Base-by-base conservation (phyloP, 2,113 vertebrate species). In the Catharus bicknelli region DNA sequence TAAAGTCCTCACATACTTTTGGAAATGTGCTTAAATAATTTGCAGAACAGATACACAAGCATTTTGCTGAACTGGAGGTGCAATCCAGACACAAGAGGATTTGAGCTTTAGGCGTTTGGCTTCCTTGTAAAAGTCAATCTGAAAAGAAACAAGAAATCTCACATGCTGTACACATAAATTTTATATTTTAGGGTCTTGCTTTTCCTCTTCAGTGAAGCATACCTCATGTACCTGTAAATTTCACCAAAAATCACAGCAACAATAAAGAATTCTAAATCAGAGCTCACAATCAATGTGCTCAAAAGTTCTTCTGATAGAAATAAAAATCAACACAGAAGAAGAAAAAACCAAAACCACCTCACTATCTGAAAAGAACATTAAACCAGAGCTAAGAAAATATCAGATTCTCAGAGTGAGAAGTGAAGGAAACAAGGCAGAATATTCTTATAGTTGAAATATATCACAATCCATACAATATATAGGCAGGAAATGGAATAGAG, bases 121-220 rank as follows among this genome's bases (percentile, higher is more conserved):
- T 90, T 90, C 36, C 79, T 76, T 85, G 16, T 63, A 73, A 61
- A 93, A 93, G 45, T 64, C 62, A 59, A 7, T 50, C 8, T 66
- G 38, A 66, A 84, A 93, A 79, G 45, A 77, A 89, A 75, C 5
- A 30, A 81, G 57, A 75, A 80, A 76, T 63, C 38, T 50, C 34
- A 53, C n/a, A 50, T 0, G 2, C 9, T 53, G 17, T 21, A 48
- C 8, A 19, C 2, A 8, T 20, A 40, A 34, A 54, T 55, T 38
- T 84, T 86, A 18, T 66, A 66, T 54, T 42, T 85, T 64, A 85
- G 27, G 7, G 30, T 64, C 27, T 66, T 77, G 18, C 10, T 80
- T 94, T 77, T 59, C 64, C 17, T 62, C 20, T 72, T 50, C 22
- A 63, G 23, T 45, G 59, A 78, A 55, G 53, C 10, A 69, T 26